Conservation (phyloP, 2,797 vertebrate genomes). For the Neopelma chrysocephalum region DNA sequence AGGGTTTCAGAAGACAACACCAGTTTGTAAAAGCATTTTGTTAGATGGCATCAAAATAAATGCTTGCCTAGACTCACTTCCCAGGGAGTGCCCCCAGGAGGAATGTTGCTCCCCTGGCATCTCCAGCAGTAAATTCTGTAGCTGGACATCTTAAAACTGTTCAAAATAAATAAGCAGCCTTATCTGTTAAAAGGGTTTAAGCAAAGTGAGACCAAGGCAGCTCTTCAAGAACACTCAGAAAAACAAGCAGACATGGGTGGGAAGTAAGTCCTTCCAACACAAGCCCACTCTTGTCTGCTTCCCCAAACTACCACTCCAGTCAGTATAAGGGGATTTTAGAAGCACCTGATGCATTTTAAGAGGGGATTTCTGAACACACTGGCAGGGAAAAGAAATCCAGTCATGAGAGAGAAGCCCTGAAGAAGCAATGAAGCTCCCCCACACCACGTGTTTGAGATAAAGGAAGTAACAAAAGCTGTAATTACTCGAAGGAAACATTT, state of each 20-base stretch:
- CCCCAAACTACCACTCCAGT: not conserved
- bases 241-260: not conserved
- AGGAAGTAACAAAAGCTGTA: not conserved
- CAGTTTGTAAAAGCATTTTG: not conserved
- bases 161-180: not conserved
- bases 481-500: slow-evolving; percentile 27
- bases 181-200: not conserved
- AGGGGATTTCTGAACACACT: not conserved
- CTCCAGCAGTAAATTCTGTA: not conserved
- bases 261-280: not conserved
- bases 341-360: not conserved
- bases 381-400: not conserved
- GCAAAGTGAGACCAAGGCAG: not conserved
- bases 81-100: not conserved
- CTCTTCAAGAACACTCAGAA: not conserved
- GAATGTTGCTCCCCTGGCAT: not conserved
- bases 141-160: not conserved
- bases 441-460: not conserved
- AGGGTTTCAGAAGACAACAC: not conserved
- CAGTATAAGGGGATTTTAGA: not conserved
- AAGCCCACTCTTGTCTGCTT: not conserved
- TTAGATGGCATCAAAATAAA: not conserved
- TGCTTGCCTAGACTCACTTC: not conserved
- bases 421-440: not conserved
- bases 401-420: not conserved